Base-by-base conservation (phyloP, 1,140 invertebrate genomes). In the Ditylenchus dipsaci region DNA sequence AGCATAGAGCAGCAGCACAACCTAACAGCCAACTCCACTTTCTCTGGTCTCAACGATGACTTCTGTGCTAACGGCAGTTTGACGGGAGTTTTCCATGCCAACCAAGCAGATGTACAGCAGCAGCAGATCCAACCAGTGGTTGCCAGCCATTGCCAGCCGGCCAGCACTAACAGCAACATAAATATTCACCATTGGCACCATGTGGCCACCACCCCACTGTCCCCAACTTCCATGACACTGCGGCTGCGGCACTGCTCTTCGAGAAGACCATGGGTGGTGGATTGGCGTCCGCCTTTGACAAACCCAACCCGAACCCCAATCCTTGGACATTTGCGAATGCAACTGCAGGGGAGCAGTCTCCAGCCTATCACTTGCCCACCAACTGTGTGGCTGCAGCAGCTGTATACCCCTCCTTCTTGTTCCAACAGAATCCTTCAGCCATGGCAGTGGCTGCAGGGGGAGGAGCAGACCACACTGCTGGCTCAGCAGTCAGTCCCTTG, bases 181-280 rank as follows among this genome's bases (percentile, higher is more conserved):
- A 61, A 61, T n/a, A 61, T 61, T n/a, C 59, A 61, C 38, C 59
- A 61, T 30, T 61, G 59, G 59, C 59, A 61, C 38, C 59, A 61
- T 43, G 59, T 61, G 49, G 49, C 49, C 3, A 17, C 49, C 15
- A 19, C 49, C n/a, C 23, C n/a, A 19, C 49, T 7, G n/a, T 53
- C 3, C 49, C 49, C n/a, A 26, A 19, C n/a, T 53, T 53, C 49
- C 49, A 53, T 26, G 33, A 38, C 33, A 38, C 33, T 15, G 33
- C 49, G 15, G 49, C n/a, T 26, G n/a, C 49, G n/a, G 49, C 49
- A 5, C 23, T 53, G 3, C 23, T 53, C n/a, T 53, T 53, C 15
- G 33, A 38, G 33, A 38, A 38, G 11, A 38, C 33, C 3, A 38
- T 38, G 33, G 33, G 33, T 38, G 33, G 33, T 5, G 33, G 33